Conservation (phyloP, 2,888 invertebrate species). For the Teleiodes luculella region DNA sequence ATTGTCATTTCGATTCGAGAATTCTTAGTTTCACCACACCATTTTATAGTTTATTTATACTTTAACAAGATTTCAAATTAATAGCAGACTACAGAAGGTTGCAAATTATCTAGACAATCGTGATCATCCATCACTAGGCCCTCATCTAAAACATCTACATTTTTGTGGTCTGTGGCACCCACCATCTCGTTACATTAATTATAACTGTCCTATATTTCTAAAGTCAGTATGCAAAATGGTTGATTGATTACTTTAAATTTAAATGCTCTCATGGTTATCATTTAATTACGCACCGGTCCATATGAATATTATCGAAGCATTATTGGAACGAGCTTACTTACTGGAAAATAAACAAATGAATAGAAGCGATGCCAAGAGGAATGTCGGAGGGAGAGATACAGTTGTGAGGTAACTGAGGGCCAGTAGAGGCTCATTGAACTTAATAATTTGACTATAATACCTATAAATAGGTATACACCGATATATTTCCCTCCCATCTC, state of each 20-base stretch:
- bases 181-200: constrained; percentile 33
- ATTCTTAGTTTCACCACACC: not conserved
- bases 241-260: constrained; percentile 33
- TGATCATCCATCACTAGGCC: constrained; percentile 47
- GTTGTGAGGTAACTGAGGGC: too few species aligned
- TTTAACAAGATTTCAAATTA: not conserved
- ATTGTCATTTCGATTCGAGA: not conserved
- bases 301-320: constrained; percentile 47
- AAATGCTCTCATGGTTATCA: constrained; percentile 40
- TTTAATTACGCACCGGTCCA: constrained; percentile 58
- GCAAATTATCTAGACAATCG: constrained; percentile 43
- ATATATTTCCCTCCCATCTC: too few species aligned
- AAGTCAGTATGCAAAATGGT: constrained; percentile 49
- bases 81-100: not conserved
- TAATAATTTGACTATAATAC: too few species aligned
- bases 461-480: too few species aligned
- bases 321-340: constrained; percentile 46
- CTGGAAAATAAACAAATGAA: too few species aligned
- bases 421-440: too few species aligned
- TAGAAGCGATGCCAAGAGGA: too few species aligned
- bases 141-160: constrained; percentile 40
- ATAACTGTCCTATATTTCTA: constrained; percentile 43
- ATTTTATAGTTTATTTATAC: too few species aligned
- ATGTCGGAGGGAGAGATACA: too few species aligned
- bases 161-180: constrained; percentile 49